Evolutionary conservation across 2,113 vertebrate species (phyloP).

Genomic region (Pseudopipra pipra): DNA sequence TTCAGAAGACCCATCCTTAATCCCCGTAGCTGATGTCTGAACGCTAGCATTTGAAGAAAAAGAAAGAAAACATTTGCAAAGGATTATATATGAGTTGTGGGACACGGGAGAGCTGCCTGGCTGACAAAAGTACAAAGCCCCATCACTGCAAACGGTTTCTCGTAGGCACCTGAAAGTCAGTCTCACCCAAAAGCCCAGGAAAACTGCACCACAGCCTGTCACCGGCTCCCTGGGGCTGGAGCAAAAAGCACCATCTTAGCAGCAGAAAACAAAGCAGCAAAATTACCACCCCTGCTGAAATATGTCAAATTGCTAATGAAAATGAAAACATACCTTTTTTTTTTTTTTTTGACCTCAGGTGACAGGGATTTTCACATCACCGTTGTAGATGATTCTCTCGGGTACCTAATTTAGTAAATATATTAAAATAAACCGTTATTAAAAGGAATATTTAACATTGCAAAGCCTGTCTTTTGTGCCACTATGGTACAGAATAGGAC

Average conservation of each 20-base stretch:
- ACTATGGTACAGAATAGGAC: slow-evolving; percentile 2
- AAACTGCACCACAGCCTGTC: not conserved
- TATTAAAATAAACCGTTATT: slow-evolving; percentile 78
- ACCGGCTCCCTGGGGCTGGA: not conserved
- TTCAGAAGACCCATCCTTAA: slow-evolving; percentile 24
- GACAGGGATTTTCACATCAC: slow-evolving; percentile 82
- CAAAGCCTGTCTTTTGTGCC: slow-evolving; percentile 10
- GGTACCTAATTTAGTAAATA: slow-evolving; percentile 83
- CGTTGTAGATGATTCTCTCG: slow-evolving; percentile 83
- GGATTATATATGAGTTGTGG: slow-evolving; percentile 2
- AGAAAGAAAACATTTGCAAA: slow-evolving; percentile 45
- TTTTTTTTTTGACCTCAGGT: slow-evolving; percentile 70
- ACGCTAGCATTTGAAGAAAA: slow-evolving; percentile 8
- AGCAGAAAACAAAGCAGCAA: not conserved
- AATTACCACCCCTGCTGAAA: not conserved
- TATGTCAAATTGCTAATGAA: slow-evolving; percentile 46
- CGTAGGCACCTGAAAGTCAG: slow-evolving; percentile 7
- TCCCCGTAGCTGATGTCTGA: slow-evolving; percentile 8
- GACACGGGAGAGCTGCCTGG: not conserved
- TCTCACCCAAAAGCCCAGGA: not conserved
- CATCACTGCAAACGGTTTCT: not conserved
- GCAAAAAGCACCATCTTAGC: not conserved
- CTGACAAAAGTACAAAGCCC: slow-evolving; percentile 4
- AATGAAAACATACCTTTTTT: slow-evolving; percentile 70
- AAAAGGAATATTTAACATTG: slow-evolving; percentile 51